A percentile compares a stretch with the other conserved stretches of the same genome.
phyloP scores from a whole-genome alignment of 2,888 invertebrate genomes.

The Drosophila pegasa region DNA sequence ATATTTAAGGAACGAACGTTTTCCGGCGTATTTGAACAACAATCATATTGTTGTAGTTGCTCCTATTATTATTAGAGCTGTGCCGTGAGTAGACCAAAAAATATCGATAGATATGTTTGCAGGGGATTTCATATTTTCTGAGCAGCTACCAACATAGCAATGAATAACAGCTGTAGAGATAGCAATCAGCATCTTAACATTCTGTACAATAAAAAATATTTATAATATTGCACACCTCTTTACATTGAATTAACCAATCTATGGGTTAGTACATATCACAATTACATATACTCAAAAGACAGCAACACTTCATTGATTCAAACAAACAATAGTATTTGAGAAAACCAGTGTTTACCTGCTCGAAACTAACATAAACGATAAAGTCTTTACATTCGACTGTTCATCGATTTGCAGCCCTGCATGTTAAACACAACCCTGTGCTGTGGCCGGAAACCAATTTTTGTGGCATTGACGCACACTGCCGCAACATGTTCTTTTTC shows the following conservation, averaged over 20 bases:
- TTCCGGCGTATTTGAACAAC: slow-evolving; percentile 63
- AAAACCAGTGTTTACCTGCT: neutral
- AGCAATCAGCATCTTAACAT: neutral
- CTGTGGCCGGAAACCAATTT: slow-evolving; percentile 52
- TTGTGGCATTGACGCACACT: slow-evolving; percentile 65
- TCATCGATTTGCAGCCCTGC: slow-evolving; percentile 43
- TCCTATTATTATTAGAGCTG: slow-evolving; percentile 26
- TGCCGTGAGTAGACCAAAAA: neutral
- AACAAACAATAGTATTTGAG: neutral
- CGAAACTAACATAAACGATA: neutral
- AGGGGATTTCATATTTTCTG: neutral
- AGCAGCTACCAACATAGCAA: neutral
- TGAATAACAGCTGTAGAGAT: neutral
- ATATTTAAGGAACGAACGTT: slow-evolving; percentile 44
- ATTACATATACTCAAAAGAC: no score
- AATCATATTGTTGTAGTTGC: slow-evolving; percentile 52
- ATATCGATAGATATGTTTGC: slow-evolving; percentile 32
- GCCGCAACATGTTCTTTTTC: slow-evolving; percentile 84
- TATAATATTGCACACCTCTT: neutral
- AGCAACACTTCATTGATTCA: neutral
- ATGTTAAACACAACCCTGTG: slow-evolving; percentile 50
- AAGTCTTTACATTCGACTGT: slow-evolving; percentile 26
- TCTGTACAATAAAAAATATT: neutral
- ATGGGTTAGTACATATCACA: neutral
- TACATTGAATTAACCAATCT: neutral